Base-by-base conservation (phyloP, 2,888 invertebrate genomes). In the Nebria brevicollis region DNA sequence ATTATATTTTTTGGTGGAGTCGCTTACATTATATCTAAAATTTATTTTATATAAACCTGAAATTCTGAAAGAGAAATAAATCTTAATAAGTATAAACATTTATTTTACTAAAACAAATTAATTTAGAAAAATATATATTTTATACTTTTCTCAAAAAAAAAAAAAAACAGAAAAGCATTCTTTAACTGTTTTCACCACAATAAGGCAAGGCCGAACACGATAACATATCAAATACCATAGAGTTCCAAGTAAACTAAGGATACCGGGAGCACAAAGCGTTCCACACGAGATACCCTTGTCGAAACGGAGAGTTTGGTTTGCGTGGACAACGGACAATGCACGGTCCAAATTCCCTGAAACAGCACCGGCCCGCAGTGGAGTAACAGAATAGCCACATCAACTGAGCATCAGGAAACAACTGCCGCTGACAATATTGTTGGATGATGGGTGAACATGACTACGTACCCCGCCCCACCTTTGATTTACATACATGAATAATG, bases 401-500 rank as follows among this genome's bases (percentile, higher is more conserved):
- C 54, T 2, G 4, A 13, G 54, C 6, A 54, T 54, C 54, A 54
- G 54, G 54, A 54, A 54, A 54, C 54, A 54, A 54, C 54, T 54
- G 54, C 54, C 54, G 54, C 7, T 54, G 54, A 54, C 54, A 54
- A 54, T 54, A 11, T 11, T 54, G 54, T 54, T 54, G 54, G 54
- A 54, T 54, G 54, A 54, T 54, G 54, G 54, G 54, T 7, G 8
- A 54, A 54, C 54, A 54, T 34, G 34, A 54, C 54, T 54, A 54
- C 54, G 54, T 8, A 54, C 54, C 54, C 54, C 54, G 54, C 54
- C 54, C 54, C 54, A 54, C 54, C 54, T 13, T 54, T 54, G 54
- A 54, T 54, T 54, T 54, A 54, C 54, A 54, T 54, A 54, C 54
- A 54, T 54, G 54, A 54, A 54, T 54, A 54, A 54, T 54, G 54